Conservation (phyloP, 2,113 vertebrate genomes). For the Grammomys surdaster region DNA sequence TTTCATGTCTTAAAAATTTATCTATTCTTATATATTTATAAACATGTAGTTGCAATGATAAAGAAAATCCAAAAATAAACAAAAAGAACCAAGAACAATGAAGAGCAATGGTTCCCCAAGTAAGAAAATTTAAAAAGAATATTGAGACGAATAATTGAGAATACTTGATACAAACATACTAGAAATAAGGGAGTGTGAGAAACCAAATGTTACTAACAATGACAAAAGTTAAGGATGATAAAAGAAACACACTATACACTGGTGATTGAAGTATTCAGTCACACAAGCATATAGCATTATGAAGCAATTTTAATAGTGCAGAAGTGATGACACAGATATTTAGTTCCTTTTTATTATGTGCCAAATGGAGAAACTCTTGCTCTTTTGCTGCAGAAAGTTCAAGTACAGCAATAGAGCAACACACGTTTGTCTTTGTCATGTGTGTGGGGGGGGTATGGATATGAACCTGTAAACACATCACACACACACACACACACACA, state of each 20-base stretch:
- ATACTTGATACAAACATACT: slow-evolving; percentile 11
- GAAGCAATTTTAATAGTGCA: neutral
- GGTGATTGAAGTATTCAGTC: neutral
- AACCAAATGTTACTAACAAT: neutral
- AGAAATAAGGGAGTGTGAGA: slow-evolving; percentile 19
- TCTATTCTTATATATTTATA: neutral
- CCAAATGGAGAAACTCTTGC: neutral
- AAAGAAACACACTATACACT: neutral
- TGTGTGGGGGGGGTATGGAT: neutral
- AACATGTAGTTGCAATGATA: neutral
- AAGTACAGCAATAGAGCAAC: neutral
- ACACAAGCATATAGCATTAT: neutral
- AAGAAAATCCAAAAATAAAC: neutral
- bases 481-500: neutral
- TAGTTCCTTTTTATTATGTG: neutral
- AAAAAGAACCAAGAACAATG: neutral
- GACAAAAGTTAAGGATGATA: neutral
- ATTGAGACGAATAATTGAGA: neutral
- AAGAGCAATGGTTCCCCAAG: neutral
- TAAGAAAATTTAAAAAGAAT: neutral
- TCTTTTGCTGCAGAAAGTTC: neutral
- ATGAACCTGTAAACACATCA: neutral
- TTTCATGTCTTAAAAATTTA: neutral
- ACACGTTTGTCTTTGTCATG: neutral
- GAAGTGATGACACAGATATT: neutral